A percentile compares a stretch with the other conserved stretches of the same genome.
Evolutionary conservation across 2,888 invertebrate genomes (phyloP).

Genomic region (Eupithecia pulchellata): DNA sequence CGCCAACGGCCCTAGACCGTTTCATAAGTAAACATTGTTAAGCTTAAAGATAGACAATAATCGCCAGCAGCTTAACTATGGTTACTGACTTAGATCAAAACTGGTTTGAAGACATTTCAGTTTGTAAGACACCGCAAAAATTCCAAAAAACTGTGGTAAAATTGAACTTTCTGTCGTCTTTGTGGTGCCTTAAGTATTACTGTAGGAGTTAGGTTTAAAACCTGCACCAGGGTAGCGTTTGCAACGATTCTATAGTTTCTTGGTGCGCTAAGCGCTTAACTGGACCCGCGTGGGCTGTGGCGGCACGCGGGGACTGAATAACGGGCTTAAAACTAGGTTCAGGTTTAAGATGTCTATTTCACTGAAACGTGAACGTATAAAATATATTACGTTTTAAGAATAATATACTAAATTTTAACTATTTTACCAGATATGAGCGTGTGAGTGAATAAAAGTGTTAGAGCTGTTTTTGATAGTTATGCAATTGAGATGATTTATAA

Average conservation of each 20-base stretch:
- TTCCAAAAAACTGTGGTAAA: not conserved
- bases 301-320: constrained; percentile 78
- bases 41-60: not conserved
- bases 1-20: constrained; percentile 25
- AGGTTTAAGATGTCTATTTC: constrained; percentile 19
- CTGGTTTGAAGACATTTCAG: not conserved
- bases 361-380: constrained; percentile 3
- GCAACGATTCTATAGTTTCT: constrained; percentile 65
- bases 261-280: constrained; percentile 74
- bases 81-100: not conserved
- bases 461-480: too few relatives aligned
- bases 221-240: constrained; percentile 43
- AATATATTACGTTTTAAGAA: too few relatives aligned
- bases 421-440: not conserved
- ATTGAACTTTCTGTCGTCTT: not conserved
- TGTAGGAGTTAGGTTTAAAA: constrained; percentile 1
- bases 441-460: not conserved
- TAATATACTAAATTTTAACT: not conserved
- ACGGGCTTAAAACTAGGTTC: constrained; percentile 68
- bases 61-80: not conserved
- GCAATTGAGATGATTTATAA: not conserved
- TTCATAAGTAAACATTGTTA: not conserved
- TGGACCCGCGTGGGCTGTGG: constrained; percentile 74
- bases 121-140: not conserved
- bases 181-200: not conserved